Conservation (phyloP, 1,140 invertebrate genomes). For the Zaprionus capensis region DNA sequence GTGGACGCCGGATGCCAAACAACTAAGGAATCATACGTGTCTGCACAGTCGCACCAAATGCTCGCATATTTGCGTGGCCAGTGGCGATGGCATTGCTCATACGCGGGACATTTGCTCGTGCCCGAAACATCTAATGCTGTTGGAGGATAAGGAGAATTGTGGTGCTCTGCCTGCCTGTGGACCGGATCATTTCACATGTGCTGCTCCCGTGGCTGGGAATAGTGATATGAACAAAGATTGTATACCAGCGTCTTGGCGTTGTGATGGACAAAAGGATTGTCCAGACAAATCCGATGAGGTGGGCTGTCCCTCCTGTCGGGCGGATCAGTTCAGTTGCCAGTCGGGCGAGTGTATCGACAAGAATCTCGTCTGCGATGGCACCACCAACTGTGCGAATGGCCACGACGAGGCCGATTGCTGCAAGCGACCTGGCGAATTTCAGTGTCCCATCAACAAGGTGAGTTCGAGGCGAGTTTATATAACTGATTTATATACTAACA, state of each 20-base stretch:
- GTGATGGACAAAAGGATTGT: slow-evolving; percentile 87
- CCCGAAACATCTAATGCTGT: slow-evolving; percentile 89
- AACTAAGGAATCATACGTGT: slow-evolving; percentile 79
- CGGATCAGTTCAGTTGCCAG: slow-evolving; percentile 89
- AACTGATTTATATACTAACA: neutral
- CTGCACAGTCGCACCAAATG: slow-evolving; percentile 79
- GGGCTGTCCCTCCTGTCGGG: slow-evolving; percentile 88
- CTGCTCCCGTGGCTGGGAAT: slow-evolving; percentile 74
- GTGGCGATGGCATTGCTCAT: slow-evolving; percentile 85
- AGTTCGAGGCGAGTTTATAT: neutral
- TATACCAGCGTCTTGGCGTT: slow-evolving; percentile 92
- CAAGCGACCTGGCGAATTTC: slow-evolving; percentile 87
- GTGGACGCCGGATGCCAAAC: slow-evolving; percentile 83
- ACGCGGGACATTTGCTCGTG: slow-evolving; percentile 89
- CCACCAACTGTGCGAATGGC: slow-evolving; percentile 89
- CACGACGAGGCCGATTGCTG: slow-evolving; percentile 88
- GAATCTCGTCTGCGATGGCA: slow-evolving; percentile 89
- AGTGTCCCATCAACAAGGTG: slow-evolving; percentile 86
- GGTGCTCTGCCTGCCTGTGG: slow-evolving; percentile 90
- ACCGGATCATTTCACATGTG: slow-evolving; percentile 91
- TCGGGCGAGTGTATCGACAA: slow-evolving; percentile 92
- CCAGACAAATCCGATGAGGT: slow-evolving; percentile 92
- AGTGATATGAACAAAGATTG: slow-evolving; percentile 87
- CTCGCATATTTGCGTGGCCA: slow-evolving; percentile 88
- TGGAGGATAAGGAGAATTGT: slow-evolving; percentile 89